Evolutionary conservation across 2,113 vertebrate species (phyloP).

Genomic region (Saguinus imperator): DNA sequence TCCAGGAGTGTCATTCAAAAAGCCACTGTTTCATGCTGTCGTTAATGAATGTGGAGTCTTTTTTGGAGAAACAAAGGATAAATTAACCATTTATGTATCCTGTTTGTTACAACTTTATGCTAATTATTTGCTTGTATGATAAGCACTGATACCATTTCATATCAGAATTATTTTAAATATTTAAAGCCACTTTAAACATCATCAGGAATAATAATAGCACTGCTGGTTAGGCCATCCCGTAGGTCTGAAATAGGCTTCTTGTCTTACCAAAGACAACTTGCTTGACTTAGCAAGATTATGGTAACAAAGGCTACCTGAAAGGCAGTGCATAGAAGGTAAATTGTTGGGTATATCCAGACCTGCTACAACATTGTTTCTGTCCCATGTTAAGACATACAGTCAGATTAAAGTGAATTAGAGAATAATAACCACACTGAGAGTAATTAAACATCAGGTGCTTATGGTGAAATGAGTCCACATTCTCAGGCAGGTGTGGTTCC

Average conservation of each 20-base stretch:
- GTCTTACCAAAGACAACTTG: background rate
- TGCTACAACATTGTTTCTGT: background rate
- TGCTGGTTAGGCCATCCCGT: background rate
- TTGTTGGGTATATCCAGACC: background rate
- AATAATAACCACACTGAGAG: background rate
- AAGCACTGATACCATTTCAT: background rate
- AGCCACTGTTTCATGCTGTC: background rate
- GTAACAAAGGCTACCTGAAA: background rate
- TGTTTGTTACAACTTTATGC: background rate
- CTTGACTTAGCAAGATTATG: background rate
- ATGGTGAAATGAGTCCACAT: background rate
- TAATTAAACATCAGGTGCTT: background rate
- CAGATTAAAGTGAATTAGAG: background rate
- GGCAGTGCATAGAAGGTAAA: background rate
- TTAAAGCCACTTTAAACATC: background rate
- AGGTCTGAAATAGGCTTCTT: background rate
- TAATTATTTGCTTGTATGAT: background rate
- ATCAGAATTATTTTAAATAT: slow-evolving; percentile 43
- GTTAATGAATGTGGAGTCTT: background rate
- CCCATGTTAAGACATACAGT: background rate
- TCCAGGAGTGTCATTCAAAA: background rate
- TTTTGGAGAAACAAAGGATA: background rate
- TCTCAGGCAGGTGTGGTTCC: background rate
- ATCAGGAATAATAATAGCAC: background rate
- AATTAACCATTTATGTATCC: background rate